Percentiles rank a stretch among this genome's conserved stretches.
Evolutionary conservation across 37 sponge, comb jelly and placozoan genomes (phyloP).

Genomic region (Amphimedon queenslandica): DNA sequence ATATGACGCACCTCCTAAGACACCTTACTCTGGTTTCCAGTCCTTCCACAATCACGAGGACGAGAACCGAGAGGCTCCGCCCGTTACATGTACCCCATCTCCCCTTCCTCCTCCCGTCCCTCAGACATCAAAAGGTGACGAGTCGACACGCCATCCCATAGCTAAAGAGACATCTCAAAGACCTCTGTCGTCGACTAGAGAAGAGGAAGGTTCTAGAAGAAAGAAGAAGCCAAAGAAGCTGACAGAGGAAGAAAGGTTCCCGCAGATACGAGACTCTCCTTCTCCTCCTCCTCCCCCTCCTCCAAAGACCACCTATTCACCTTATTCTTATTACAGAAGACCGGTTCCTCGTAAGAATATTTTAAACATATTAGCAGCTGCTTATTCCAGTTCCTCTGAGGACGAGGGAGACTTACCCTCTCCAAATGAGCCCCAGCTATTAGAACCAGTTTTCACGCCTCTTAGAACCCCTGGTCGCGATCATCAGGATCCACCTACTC

Average conservation of each 20-base stretch:
- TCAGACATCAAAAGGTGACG: background rate
- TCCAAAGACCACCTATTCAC: too few relatives aligned
- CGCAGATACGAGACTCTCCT: background rate
- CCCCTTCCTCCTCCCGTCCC: background rate
- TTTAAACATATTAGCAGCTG: background rate
- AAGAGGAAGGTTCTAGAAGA: background rate
- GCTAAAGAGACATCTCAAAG: background rate
- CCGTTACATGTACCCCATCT: background rate
- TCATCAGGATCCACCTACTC: too few relatives aligned
- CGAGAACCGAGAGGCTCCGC: background rate
- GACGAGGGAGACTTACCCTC: too few relatives aligned
- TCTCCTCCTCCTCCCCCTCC: slow-evolving; percentile 2
- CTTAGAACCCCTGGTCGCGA: too few relatives aligned
- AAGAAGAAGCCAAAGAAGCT: background rate
- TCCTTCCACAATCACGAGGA: background rate
- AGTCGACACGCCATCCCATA: background rate
- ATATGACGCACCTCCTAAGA: background rate
- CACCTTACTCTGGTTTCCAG: background rate
- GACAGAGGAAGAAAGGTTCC: background rate
- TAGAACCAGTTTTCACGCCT: too few relatives aligned
- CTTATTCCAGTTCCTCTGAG: background rate
- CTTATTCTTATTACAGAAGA: background rate
- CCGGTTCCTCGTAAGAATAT: background rate
- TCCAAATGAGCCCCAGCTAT: too few relatives aligned
- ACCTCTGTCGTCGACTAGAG: background rate